Percentiles rank a stretch among this genome's conserved stretches.
Conservation (phyloP, 2,797 vertebrate genomes). For the Chrosomus eos region DNA sequence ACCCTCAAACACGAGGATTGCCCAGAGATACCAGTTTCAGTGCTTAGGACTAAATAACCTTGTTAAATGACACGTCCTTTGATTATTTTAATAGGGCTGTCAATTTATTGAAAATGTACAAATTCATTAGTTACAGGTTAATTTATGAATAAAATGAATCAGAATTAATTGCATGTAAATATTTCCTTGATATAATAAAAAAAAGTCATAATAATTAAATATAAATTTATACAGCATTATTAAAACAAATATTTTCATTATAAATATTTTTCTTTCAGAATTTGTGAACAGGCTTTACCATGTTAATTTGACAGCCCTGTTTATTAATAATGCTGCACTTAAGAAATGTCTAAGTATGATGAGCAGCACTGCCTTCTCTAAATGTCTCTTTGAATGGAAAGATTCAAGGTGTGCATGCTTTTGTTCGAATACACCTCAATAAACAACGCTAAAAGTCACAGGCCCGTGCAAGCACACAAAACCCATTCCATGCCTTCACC, state of each 20-base stretch:
- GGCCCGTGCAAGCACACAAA: conserved; percentile 63
- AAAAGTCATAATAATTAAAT: not conserved
- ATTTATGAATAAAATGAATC: not conserved
- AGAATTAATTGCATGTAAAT: not conserved
- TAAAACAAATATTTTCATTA: no score
- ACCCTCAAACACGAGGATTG: not conserved
- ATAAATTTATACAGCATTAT: no score
- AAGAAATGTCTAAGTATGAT: not conserved
- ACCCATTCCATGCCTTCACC: conserved; percentile 68
- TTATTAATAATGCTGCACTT: conserved; percentile 9
- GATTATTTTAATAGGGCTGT: not conserved
- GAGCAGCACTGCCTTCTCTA: conserved; percentile 16
- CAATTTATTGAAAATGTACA: not conserved
- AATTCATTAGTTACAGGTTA: not conserved
- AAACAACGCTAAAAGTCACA: conserved; percentile 71
- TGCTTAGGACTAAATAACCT: not conserved
- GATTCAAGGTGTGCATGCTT: conserved; percentile 22
- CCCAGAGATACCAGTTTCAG: not conserved
- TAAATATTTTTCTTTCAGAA: not conserved
- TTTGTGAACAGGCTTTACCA: not conserved
- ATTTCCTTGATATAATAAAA: not conserved
- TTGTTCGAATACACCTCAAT: conserved; percentile 58
- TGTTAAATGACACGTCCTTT: not conserved
- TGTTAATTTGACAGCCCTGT: not conserved
- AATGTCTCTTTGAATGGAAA: conserved; percentile 47